These are phyloP conservation scores for Falco concolor DNA, from an alignment of 2,797 vertebrate species.

Conservation along the genomic window DNA sequence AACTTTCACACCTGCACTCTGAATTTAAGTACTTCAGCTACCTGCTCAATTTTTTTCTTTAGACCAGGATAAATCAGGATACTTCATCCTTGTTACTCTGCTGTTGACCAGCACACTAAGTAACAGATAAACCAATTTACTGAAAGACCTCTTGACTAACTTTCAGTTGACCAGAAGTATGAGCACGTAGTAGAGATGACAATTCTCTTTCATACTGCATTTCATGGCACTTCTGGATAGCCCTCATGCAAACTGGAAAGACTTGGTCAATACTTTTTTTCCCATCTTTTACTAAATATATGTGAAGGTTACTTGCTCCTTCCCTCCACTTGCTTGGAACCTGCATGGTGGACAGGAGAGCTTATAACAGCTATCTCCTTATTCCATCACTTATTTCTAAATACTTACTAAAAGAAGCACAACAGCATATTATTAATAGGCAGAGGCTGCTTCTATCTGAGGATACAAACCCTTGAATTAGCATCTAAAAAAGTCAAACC, in stretches of 20 bases:
- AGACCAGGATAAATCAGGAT: not conserved
- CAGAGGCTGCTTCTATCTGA: not conserved
- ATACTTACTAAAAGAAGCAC: not conserved
- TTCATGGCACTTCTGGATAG: not conserved
- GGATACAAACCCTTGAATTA: not conserved
- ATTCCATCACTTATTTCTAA: not conserved
- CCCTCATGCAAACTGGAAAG: not conserved
- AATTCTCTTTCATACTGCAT: not conserved
- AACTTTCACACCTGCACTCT: slow-evolving; percentile 1
- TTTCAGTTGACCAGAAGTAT: not conserved
- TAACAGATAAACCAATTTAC: not conserved
- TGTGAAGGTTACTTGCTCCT: not conserved
- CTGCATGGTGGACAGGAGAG: not conserved
- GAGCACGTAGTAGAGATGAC: not conserved
- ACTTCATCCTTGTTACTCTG: not conserved
- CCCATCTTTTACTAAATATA: not conserved
- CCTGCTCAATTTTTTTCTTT: not conserved
- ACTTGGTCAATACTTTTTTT: not conserved
- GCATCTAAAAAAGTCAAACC: not conserved
- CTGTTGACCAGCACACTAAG: not conserved
- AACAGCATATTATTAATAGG: not conserved
- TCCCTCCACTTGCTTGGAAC: not conserved
- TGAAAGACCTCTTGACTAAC: not conserved
- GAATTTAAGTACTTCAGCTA: not conserved
- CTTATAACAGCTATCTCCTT: not conserved